phyloP scores from a whole-genome alignment of 1,140 invertebrate genomes.

The Aphaenogaster ashmeadi region DNA sequence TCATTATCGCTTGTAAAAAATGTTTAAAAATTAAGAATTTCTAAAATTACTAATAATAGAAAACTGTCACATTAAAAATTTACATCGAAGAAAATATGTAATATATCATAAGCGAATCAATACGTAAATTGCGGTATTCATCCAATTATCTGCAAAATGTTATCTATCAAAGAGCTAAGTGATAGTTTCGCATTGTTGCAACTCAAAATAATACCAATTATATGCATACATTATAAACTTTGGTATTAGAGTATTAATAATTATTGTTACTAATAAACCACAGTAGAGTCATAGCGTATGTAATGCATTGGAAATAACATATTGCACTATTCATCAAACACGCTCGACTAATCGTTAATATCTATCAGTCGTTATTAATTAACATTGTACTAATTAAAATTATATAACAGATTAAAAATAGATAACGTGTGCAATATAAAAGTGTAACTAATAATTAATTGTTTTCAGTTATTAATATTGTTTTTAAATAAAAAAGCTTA shows the following conservation, averaged over 20 bases:
- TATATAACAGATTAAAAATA: slow-evolving; percentile 16
- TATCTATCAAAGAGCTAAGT: slow-evolving; percentile 25
- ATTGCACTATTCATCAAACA: slow-evolving; percentile 59
- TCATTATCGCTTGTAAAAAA: background rate
- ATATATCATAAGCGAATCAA: background rate
- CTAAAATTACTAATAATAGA: background rate
- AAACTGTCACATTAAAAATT: background rate
- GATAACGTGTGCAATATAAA: slow-evolving; percentile 10
- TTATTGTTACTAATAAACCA: slow-evolving; percentile 35
- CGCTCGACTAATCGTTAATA: slow-evolving; percentile 34
- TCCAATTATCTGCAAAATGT: slow-evolving; percentile 10
- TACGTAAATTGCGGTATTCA: background rate
- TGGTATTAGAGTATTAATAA: slow-evolving; percentile 49
- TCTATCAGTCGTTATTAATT: slow-evolving; percentile 41
- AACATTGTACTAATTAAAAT: slow-evolving; percentile 44
- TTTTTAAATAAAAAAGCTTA: background rate
- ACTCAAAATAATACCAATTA: slow-evolving; percentile 40
- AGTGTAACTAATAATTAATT: background rate
- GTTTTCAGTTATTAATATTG: background rate
- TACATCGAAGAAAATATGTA: background rate
- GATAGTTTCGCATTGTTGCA: background rate
- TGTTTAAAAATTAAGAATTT: slow-evolving; percentile 23
- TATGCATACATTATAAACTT: slow-evolving; percentile 21
- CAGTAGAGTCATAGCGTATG: slow-evolving; percentile 1
- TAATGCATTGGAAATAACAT: slow-evolving; percentile 25